Evolutionary conservation across 2,113 vertebrate genomes (phyloP).

Genomic region (Leptosomus discolor): DNA sequence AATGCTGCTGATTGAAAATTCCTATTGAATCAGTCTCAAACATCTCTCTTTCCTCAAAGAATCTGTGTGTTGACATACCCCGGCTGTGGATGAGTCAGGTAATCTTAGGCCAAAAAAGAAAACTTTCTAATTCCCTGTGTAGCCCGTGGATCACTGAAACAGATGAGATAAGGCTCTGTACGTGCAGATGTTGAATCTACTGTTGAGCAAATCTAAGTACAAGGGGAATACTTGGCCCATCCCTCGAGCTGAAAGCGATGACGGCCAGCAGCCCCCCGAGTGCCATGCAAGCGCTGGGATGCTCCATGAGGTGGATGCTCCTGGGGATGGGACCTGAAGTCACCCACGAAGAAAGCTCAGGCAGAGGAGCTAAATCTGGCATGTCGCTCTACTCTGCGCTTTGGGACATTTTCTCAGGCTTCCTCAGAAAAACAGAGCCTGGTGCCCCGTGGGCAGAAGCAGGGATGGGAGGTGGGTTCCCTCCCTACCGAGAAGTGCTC

Average conservation of each 20-base stretch:
- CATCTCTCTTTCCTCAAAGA: not conserved
- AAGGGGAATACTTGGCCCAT: not conserved
- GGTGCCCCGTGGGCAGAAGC: not conserved
- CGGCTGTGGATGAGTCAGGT: not conserved
- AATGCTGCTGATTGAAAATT: not conserved
- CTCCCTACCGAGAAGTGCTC: not conserved
- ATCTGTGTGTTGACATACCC: not conserved
- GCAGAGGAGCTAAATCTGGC: not conserved
- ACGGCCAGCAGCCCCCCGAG: not conserved
- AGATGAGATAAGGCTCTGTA: not conserved
- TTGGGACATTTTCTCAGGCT: not conserved
- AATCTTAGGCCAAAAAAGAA: not conserved
- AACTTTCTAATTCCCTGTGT: not conserved
- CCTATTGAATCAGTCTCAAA: fast-evolving
- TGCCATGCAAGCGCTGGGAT: fast-evolving
- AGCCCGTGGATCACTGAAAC: not conserved
- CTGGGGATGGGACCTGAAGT: not conserved
- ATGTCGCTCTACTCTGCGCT: not conserved
- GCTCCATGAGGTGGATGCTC: not conserved
- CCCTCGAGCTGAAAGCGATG: fast-evolving
- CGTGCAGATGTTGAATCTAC: not conserved
- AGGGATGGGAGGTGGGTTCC: not conserved
- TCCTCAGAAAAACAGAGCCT: not conserved
- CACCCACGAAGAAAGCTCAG: not conserved
- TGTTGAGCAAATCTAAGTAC: not conserved